These are phyloP conservation scores for Sebastes steindachneri DNA, from an alignment of 2,797 vertebrate species.

Conservation along the genomic window DNA sequence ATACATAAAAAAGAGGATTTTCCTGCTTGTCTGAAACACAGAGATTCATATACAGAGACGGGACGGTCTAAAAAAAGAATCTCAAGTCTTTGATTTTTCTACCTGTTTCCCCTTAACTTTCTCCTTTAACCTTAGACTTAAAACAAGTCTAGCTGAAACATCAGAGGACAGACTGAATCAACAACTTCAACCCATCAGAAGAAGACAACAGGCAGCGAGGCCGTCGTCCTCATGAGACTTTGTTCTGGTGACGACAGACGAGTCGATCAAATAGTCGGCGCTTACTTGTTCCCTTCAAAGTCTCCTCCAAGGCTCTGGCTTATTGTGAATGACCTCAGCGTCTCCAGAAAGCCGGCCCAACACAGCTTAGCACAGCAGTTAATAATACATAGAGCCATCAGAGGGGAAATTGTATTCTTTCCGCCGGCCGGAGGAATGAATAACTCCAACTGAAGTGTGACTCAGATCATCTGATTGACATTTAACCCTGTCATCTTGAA, in stretches of 20 bases:
- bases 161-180: neutral
- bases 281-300: slow-evolving; percentile 70
- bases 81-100: neutral
- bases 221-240: neutral
- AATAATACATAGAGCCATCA: slow-evolving; percentile 70
- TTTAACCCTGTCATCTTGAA: slow-evolving; percentile 80
- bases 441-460: slow-evolving; percentile 78
- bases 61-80: neutral
- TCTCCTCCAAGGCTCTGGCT: slow-evolving; percentile 37
- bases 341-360: slow-evolving; percentile 37
- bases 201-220: neutral
- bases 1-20: neutral
- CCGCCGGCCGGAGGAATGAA: slow-evolving; percentile 68
- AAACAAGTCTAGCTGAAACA: neutral
- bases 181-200: neutral
- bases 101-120: neutral
- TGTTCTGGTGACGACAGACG: neutral
- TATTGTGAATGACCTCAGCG: slow-evolving; percentile 42
- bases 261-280: slow-evolving; percentile 18
- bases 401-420: slow-evolving; percentile 69
- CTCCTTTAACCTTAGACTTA: neutral
- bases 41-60: neutral
- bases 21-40: neutral
- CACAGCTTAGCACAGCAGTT: slow-evolving; percentile 67
- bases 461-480: slow-evolving; percentile 83